A percentile compares a stretch with the other conserved stretches of the same genome.
phyloP scores from a whole-genome alignment of 2,888 invertebrate genomes.

The Heteromyza rotundicornis region DNA sequence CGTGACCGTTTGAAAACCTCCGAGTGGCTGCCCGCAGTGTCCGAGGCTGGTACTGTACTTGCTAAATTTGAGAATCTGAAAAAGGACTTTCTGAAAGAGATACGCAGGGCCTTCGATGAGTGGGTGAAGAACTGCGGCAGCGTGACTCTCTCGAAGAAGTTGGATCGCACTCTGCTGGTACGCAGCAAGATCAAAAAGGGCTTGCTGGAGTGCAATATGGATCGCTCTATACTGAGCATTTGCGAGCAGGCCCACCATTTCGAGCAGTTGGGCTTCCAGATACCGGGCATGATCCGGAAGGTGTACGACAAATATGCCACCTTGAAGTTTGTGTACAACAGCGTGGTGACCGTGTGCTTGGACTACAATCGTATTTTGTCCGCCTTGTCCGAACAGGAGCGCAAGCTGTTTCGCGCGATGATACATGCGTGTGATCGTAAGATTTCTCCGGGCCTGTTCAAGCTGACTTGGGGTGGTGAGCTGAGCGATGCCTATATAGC shows the following conservation, averaged over 20 bases:
- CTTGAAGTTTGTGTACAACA: conserved; percentile 72
- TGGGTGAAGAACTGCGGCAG: conserved; percentile 70
- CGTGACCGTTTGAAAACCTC: conserved; percentile 74
- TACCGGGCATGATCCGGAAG: conserved; percentile 72
- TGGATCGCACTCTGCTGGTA: conserved; percentile 77
- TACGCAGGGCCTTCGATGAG: conserved; percentile 65
- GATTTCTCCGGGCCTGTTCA: conserved; percentile 75
- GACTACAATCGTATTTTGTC: conserved; percentile 81
- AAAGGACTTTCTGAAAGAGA: conserved; percentile 57
- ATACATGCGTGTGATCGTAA: conserved; percentile 70
- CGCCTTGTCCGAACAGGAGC: conserved; percentile 78
- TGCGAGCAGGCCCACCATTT: conserved; percentile 78
- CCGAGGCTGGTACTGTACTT: conserved; percentile 66
- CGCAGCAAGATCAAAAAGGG: conserved; percentile 71
- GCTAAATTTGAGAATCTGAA: conserved; percentile 67
- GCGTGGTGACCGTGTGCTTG: conserved; percentile 73
- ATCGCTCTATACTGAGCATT: conserved; percentile 70
- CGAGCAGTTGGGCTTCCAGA: conserved; percentile 72
- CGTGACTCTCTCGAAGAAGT: conserved; percentile 65
- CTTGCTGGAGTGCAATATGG: conserved; percentile 80
- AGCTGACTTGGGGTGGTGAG: conserved; percentile 77
- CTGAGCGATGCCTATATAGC: conserved; percentile 75
- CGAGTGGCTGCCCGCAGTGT: conserved; percentile 79
- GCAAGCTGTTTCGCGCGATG: conserved; percentile 77
- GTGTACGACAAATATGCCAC: conserved; percentile 69